A percentile compares a stretch with the other conserved stretches of the same genome.
Evolutionary conservation across 2,113 vertebrate genomes (phyloP).

Genomic region (Myiozetetes cayanensis): DNA sequence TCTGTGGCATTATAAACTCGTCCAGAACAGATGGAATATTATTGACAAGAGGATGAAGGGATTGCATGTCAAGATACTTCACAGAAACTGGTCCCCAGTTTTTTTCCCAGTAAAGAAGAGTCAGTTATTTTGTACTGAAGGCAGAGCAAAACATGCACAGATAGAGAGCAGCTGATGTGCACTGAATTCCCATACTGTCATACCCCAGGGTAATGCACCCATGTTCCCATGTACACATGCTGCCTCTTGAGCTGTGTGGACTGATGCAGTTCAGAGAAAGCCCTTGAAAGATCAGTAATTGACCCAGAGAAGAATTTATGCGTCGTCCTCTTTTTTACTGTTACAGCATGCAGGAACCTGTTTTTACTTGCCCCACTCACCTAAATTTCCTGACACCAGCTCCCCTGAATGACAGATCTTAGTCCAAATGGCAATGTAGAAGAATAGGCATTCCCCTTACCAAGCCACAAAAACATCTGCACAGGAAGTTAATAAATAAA

Average conservation of each 20-base stretch:
- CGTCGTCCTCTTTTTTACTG: neutral
- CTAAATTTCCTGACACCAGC: neutral
- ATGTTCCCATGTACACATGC: accelerated
- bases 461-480: neutral
- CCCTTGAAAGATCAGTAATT: neutral
- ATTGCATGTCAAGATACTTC: neutral
- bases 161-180: neutral
- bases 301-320: neutral
- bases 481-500: neutral
- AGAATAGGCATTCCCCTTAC: neutral
- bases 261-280: neutral
- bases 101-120: neutral
- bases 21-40: neutral
- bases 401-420: neutral
- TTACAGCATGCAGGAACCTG: neutral
- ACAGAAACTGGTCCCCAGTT: neutral
- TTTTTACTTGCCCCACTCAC: neutral
- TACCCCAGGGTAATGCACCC: neutral
- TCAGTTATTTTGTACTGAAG: neutral
- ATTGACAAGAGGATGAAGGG: neutral
- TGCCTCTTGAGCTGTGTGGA: neutral
- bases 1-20: neutral
- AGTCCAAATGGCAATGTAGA: neutral
- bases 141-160: neutral
- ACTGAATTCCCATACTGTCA: neutral